phyloP scores from a whole-genome alignment of 2,113 vertebrate species.

The Tragelaphus buxtoni region DNA sequence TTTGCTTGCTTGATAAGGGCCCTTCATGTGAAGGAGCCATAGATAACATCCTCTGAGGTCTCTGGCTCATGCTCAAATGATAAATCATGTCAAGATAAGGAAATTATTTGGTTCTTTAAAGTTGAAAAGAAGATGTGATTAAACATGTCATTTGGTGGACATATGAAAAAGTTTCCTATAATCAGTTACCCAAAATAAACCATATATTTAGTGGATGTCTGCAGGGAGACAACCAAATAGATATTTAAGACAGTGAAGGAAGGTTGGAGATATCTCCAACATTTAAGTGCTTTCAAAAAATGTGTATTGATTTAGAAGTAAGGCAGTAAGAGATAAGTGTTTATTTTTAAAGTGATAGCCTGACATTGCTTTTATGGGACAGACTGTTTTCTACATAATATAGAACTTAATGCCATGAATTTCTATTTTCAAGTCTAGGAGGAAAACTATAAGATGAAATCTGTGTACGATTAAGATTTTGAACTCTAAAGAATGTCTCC shows the following conservation, averaged over 20 bases:
- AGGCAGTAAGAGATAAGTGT: not conserved
- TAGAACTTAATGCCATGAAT: not conserved
- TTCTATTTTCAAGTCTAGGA: not conserved
- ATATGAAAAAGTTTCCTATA: conserved; percentile 31
- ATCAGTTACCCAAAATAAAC: conserved; percentile 58
- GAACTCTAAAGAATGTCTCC: not conserved
- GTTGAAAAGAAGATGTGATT: conserved; percentile 51
- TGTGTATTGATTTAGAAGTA: conserved; percentile 33
- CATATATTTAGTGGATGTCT: conserved; percentile 29
- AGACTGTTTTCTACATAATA: not conserved
- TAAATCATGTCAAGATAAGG: conserved; percentile 57
- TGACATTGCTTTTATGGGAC: not conserved
- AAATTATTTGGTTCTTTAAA: conserved; percentile 68
- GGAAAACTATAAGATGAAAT: not conserved
- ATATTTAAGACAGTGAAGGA: conserved; percentile 45
- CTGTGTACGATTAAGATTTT: not conserved
- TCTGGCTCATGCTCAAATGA: conserved; percentile 23
- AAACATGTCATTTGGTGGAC: conserved; percentile 20
- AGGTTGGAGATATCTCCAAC: conserved; percentile 31
- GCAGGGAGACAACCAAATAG: conserved; percentile 51
- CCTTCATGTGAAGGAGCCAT: not conserved
- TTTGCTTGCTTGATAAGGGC: conserved; percentile 27
- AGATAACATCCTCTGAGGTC: conserved; percentile 11
- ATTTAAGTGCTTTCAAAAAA: not conserved
- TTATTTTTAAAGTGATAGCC: not conserved